phyloP scores from a whole-genome alignment of 2,113 vertebrate genomes.

The Muntiacus muntjak region DNA sequence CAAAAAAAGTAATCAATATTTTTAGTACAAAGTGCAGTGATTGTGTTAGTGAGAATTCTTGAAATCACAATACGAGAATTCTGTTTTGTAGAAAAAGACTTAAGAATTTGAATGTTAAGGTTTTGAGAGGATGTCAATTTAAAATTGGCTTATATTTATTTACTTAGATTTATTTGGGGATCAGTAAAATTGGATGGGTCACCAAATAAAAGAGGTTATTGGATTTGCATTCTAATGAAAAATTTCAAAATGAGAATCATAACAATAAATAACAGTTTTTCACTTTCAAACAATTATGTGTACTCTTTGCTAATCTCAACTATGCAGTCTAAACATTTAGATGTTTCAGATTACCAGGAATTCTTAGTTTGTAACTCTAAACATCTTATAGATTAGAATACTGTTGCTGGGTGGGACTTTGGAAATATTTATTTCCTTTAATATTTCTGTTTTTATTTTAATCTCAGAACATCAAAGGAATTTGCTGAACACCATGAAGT shows the following conservation, averaged over 20 bases:
- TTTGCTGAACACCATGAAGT: neutral
- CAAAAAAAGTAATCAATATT: constrained; percentile 16
- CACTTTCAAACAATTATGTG: neutral
- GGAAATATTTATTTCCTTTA: neutral
- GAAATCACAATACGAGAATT: neutral
- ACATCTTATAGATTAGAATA: neutral
- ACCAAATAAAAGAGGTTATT: neutral
- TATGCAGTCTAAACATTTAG: neutral
- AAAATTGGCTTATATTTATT: constrained; percentile 6
- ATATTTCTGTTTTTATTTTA: neutral
- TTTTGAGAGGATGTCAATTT: neutral
- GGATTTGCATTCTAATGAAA: neutral
- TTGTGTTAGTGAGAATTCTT: constrained; percentile 24
- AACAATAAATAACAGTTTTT: neutral
- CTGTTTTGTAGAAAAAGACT: neutral
- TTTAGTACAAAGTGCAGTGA: neutral
- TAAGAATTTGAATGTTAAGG: neutral
- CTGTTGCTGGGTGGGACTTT: neutral
- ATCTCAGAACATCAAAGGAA: neutral
- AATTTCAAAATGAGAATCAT: neutral
- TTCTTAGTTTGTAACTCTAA: neutral
- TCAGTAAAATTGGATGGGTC: neutral
- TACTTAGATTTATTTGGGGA: neutral
- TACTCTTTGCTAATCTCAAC: neutral
- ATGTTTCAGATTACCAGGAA: neutral